These are phyloP conservation scores for Biston betularia DNA, from an alignment of 2,888 invertebrate genomes.

Conservation along the genomic window DNA sequence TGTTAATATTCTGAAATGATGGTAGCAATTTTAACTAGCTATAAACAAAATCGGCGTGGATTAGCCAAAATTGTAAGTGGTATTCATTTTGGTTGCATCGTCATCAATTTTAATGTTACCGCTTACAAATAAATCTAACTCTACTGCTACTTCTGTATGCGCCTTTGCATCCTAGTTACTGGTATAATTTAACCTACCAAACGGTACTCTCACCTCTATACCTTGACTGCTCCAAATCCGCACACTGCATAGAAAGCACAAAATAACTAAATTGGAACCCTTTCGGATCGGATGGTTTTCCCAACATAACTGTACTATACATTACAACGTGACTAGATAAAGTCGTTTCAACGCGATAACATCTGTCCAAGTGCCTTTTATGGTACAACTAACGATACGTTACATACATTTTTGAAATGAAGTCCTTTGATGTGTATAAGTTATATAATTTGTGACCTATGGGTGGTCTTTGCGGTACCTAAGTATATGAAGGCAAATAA, in stretches of 20 bases:
- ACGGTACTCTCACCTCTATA: slow-evolving; percentile 7
- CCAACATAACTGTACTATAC: slow-evolving; percentile 67
- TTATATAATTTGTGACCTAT: slow-evolving; percentile 45
- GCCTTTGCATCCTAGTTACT: not conserved
- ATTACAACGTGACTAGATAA: slow-evolving; percentile 66
- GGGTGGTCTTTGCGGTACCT: slow-evolving; percentile 45
- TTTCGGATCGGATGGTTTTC: slow-evolving; percentile 57
- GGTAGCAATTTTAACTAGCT: too few relatives aligned
- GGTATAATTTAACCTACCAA: not conserved
- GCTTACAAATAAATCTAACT: not conserved
- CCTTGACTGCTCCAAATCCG: slow-evolving; percentile 33
- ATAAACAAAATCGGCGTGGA: too few relatives aligned
- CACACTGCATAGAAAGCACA: slow-evolving; percentile 49
- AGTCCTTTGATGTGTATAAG: slow-evolving; percentile 40
- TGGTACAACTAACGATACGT: slow-evolving; percentile 53
- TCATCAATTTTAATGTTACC: not conserved
- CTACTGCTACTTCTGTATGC: not conserved
- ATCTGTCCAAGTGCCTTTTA: slow-evolving; percentile 60
- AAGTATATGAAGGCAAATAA: not conserved
- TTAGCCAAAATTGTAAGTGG: too few relatives aligned
- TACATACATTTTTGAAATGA: slow-evolving; percentile 44
- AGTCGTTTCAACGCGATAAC: slow-evolving; percentile 63
- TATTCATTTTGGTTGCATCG: too few relatives aligned
- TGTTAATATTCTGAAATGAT: not conserved
- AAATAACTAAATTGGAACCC: slow-evolving; percentile 55